Conservation (phyloP, 2,797 vertebrate genomes). For the Pyrocephalus nanus region DNA sequence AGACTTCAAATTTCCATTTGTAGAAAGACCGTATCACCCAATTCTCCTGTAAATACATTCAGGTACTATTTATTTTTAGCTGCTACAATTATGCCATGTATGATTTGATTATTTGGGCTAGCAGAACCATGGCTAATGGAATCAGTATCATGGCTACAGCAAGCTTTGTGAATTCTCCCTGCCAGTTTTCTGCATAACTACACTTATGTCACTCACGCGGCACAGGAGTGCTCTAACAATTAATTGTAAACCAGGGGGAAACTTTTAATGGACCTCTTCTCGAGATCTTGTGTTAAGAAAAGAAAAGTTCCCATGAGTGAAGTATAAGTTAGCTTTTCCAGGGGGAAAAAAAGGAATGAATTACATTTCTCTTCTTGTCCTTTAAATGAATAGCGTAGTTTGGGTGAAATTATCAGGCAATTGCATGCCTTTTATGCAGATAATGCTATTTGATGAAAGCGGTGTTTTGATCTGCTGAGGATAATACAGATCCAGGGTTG, state of each 20-base stretch:
- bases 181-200: conserved; percentile 74
- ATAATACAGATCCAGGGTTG: conserved; percentile 87
- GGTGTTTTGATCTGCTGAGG: conserved; percentile 94
- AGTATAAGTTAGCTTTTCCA: conserved; percentile 77
- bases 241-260: conserved; percentile 70
- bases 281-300: conserved; percentile 77
- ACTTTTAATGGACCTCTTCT: conserved; percentile 78
- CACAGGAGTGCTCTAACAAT: conserved; percentile 74
- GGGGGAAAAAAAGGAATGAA: conserved; percentile 76
- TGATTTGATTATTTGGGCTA: conserved; percentile 74
- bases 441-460: conserved; percentile 96
- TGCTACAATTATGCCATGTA: conserved; percentile 60
- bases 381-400: conserved; percentile 93
- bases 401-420: conserved; percentile 93
- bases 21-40: not conserved
- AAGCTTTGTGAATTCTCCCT: conserved; percentile 73
- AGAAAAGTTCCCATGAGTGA: conserved; percentile 81
- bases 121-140: conserved; percentile 77
- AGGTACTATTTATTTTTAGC: conserved; percentile 56
- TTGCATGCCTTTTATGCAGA: conserved; percentile 98
- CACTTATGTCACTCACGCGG: conserved; percentile 70
- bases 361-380: conserved; percentile 87
- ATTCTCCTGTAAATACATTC: not conserved
- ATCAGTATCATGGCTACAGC: conserved; percentile 66
- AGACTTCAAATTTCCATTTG: not conserved